phyloP scores from a whole-genome alignment of 1,140 invertebrate species.

The Hylaeus anthracinus region DNA sequence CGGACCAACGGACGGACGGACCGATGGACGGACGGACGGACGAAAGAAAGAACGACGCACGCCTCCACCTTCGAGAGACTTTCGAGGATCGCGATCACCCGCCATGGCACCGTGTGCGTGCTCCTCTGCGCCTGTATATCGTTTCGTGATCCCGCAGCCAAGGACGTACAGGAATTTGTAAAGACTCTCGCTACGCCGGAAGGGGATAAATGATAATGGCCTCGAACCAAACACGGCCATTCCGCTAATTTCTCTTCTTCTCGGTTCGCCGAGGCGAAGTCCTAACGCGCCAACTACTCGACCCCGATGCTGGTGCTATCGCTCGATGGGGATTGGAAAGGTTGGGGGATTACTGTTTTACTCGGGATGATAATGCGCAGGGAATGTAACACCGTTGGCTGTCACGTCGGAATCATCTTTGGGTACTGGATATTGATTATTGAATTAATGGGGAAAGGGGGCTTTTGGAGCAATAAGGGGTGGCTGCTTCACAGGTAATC shows the following conservation, averaged over 20 bases:
- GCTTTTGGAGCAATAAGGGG: no score
- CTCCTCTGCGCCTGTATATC: constrained; percentile 11
- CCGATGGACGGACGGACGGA: constrained; percentile 40
- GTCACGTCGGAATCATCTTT: no score
- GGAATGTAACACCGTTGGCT: no score
- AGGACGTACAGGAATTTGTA: constrained; percentile 62
- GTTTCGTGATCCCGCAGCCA: constrained; percentile 64
- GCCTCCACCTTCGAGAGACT: constrained; percentile 74
- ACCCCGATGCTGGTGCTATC: no score
- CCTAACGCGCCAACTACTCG: neutral
- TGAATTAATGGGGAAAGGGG: no score
- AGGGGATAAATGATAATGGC: constrained; percentile 61
- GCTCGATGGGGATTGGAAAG: no score
- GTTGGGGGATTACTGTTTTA: neutral
- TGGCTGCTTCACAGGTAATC: no score
- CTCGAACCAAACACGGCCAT: constrained; percentile 37
- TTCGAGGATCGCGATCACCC: constrained; percentile 65
- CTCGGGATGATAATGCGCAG: neutral
- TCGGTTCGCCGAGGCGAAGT: neutral
- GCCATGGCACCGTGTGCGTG: constrained; percentile 46
- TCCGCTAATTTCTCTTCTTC: constrained; percentile 19
- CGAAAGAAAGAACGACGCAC: constrained; percentile 63
- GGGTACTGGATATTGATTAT: no score
- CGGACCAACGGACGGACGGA: constrained; percentile 64
- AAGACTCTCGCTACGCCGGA: constrained; percentile 46